Percentiles rank a stretch among this genome's conserved stretches.
Evolutionary conservation across 53 echinoderm and acorn worm species (phyloP).

Genomic region (Echinarachnius parma): DNA sequence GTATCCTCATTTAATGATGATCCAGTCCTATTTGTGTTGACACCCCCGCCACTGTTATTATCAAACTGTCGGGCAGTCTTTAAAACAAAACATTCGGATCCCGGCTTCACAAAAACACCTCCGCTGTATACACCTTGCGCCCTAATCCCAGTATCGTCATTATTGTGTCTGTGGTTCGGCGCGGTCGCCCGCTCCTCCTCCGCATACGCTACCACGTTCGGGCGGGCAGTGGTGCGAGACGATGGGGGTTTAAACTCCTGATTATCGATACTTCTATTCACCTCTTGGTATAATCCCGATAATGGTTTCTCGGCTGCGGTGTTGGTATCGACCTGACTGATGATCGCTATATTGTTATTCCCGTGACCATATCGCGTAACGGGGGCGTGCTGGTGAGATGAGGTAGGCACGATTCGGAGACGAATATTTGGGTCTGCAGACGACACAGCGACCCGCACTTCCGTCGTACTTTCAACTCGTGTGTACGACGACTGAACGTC

Average conservation of each 20-base stretch:
- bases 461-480: slow-evolving; percentile 27
- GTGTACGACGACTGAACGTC: slow-evolving; percentile 32
- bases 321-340: slow-evolving; percentile 14
- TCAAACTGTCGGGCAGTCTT: slow-evolving; percentile 46
- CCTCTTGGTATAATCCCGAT: slow-evolving; percentile 37
- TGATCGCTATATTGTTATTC: slow-evolving; percentile 31
- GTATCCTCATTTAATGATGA: slow-evolving; percentile 18
- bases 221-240: slow-evolving; percentile 9
- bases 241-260: slow-evolving; percentile 31
- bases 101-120: slow-evolving; percentile 36
- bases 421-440: slow-evolving; percentile 35
- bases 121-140: slow-evolving; percentile 47
- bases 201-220: slow-evolving; percentile 15
- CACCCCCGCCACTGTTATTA: slow-evolving; percentile 18
- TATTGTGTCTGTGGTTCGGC: slow-evolving; percentile 24
- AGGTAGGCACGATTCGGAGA: slow-evolving; percentile 22
- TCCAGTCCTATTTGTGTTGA: background rate
- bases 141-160: slow-evolving; percentile 45
- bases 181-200: slow-evolving; percentile 26
- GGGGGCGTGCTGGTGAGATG: too few species aligned
- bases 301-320: slow-evolving; percentile 24
- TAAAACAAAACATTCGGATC: slow-evolving; percentile 39
- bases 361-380: slow-evolving; percentile 9
- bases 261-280: slow-evolving; percentile 34
- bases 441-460: slow-evolving; percentile 37